A percentile compares a stretch with the other conserved stretches of the same genome.
Conservation (phyloP, 2,113 vertebrate species). For the Myotis brandtii region DNA sequence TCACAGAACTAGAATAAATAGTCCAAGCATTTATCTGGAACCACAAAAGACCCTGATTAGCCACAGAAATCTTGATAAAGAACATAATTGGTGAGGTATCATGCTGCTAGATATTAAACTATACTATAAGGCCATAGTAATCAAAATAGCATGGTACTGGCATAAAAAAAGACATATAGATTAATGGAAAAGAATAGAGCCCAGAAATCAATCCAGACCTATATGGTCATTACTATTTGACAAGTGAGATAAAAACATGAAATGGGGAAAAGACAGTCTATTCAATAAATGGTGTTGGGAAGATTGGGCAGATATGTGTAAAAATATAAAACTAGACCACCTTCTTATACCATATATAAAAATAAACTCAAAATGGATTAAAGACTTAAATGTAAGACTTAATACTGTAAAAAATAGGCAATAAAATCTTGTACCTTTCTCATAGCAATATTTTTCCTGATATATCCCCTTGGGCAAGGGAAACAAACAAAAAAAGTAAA, state of each 20-base stretch:
- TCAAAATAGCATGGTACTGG: background rate
- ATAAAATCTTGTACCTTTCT: too few relatives aligned
- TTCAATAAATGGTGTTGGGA: background rate
- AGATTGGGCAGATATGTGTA: background rate
- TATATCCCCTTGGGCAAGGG: too few relatives aligned
- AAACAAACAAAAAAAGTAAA: too few relatives aligned
- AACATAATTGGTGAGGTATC: background rate
- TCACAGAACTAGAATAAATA: background rate
- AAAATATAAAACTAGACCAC: background rate
- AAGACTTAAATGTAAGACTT: background rate
- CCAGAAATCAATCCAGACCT: background rate
- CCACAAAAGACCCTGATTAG: background rate
- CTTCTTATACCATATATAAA: background rate
- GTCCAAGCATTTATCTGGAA: background rate
- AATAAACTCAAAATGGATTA: too few relatives aligned
- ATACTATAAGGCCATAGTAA: background rate
- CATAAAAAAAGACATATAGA: background rate
- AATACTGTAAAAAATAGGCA: too few relatives aligned
- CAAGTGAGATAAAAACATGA: background rate
- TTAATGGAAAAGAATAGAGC: too few relatives aligned
- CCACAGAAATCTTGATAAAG: background rate
- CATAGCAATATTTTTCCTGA: too few relatives aligned
- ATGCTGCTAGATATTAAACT: background rate
- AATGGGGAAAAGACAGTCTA: background rate
- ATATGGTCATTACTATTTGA: background rate